Conservation (phyloP, 1,140 invertebrate genomes). For the Spodoptera litura region DNA sequence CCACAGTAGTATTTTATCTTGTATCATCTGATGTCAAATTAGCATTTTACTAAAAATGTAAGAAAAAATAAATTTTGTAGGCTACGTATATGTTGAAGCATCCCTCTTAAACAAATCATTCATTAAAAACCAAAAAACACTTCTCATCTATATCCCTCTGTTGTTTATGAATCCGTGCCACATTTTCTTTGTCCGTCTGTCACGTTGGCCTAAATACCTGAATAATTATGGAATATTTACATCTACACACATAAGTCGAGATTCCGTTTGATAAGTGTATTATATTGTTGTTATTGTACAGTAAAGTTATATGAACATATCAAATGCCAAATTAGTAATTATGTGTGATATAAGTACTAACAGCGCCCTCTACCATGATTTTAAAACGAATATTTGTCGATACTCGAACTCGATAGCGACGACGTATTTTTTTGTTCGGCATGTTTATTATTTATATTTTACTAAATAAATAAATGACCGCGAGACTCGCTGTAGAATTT, state of each 20-base stretch:
- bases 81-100: too few species aligned
- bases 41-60: too few species aligned
- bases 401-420: too few species aligned
- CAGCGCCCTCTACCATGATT: not conserved
- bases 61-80: too few species aligned
- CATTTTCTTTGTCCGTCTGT: slow-evolving; percentile 18
- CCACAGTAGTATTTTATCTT: too few species aligned
- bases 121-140: not conserved
- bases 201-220: slow-evolving; percentile 28
- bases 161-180: not conserved
- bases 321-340: slow-evolving; percentile 40
- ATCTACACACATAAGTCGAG: slow-evolving; percentile 1
- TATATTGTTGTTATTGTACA: slow-evolving; percentile 24
- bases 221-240: slow-evolving; percentile 5
- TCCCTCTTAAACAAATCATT: too few species aligned
- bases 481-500: too few species aligned
- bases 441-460: too few species aligned
- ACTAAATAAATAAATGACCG: too few species aligned
- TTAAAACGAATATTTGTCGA: too few species aligned
- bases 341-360: slow-evolving; percentile 16
- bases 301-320: slow-evolving; percentile 19
- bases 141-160: not conserved
- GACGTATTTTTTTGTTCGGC: too few species aligned
- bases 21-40: too few species aligned
- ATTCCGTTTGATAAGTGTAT: slow-evolving; percentile 19